phyloP scores from a whole-genome alignment of 2,797 vertebrate genomes.

The Gallinago stenura region DNA sequence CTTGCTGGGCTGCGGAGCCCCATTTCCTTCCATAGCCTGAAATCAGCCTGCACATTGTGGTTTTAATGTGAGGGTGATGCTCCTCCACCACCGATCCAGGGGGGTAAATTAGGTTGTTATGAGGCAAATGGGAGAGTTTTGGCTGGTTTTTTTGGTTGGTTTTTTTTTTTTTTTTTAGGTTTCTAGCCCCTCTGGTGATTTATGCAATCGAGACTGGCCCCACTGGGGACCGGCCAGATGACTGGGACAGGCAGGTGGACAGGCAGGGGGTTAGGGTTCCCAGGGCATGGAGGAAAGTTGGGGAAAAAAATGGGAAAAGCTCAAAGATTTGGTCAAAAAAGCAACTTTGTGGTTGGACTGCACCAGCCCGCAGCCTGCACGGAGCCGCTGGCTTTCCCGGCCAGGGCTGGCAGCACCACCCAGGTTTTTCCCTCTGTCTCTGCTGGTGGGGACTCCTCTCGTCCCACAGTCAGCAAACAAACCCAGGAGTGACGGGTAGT shows the following conservation, averaged over 20 bases:
- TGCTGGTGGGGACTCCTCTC: neutral
- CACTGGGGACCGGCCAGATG: neutral
- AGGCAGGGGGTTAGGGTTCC: neutral
- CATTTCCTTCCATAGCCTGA: neutral
- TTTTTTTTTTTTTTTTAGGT: neutral
- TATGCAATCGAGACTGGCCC: neutral
- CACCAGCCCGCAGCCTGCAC: neutral
- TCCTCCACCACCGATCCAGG: neutral
- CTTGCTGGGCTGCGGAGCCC: conserved; percentile 1
- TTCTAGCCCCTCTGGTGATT: neutral
- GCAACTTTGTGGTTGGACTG: neutral
- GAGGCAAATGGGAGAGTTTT: neutral
- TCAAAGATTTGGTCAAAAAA: neutral
- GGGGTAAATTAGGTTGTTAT: neutral
- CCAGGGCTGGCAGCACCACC: neutral
- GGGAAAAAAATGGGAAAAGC: neutral
- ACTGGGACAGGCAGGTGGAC: neutral
- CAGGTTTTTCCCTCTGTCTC: neutral
- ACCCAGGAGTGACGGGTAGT: neutral
- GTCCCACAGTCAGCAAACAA: neutral
- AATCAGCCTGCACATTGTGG: neutral
- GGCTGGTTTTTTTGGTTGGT: neutral
- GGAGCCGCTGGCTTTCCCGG: neutral
- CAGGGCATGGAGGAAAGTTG: neutral
- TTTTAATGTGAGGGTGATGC: neutral